A percentile compares a stretch with the other conserved stretches of the same genome.
phyloP scores from a whole-genome alignment of 2,888 invertebrate genomes.

The Caenorhabditis angaria region DNA sequence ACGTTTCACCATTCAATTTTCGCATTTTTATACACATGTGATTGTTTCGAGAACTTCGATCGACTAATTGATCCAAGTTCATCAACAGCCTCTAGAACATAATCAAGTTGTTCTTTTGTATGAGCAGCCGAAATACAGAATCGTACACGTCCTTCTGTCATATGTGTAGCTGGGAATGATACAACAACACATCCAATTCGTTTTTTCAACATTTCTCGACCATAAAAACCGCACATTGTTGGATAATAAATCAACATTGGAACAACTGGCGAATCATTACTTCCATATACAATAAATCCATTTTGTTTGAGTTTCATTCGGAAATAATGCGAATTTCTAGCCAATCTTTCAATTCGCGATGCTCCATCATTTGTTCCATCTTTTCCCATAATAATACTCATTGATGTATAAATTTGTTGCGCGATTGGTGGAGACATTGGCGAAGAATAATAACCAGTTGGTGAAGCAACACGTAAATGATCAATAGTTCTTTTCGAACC shows the following conservation, averaged over 20 bases:
- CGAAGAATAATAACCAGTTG: slow-evolving; percentile 76
- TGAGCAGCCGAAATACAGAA: slow-evolving; percentile 95
- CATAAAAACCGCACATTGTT: slow-evolving; percentile 90
- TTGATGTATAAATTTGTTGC: slow-evolving; percentile 85
- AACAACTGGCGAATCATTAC: slow-evolving; percentile 93
- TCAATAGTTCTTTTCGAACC: slow-evolving; percentile 80
- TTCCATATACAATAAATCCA: slow-evolving; percentile 91
- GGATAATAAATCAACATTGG: slow-evolving; percentile 93
- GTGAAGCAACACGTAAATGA: slow-evolving; percentile 82
- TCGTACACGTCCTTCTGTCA: slow-evolving; percentile 85
- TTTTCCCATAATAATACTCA: slow-evolving; percentile 86
- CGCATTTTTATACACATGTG: slow-evolving; percentile 62
- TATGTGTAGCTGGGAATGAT: slow-evolving; percentile 95
- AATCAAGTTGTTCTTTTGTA: slow-evolving; percentile 89
- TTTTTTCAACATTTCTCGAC: slow-evolving; percentile 83
- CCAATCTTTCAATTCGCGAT: slow-evolving; percentile 72
- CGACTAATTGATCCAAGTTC: slow-evolving; percentile 61
- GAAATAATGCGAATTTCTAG: slow-evolving; percentile 75
- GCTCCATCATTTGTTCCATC: slow-evolving; percentile 80
- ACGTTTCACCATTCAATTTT: slow-evolving; percentile 64
- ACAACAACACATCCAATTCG: slow-evolving; percentile 90
- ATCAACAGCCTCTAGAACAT: slow-evolving; percentile 56
- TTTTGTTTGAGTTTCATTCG: slow-evolving; percentile 80
- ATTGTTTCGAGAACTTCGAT: slow-evolving; percentile 62
- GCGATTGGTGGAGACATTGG: slow-evolving; percentile 83